phyloP scores from a whole-genome alignment of 2,797 vertebrate genomes.

The Alfaro cultratus region DNA sequence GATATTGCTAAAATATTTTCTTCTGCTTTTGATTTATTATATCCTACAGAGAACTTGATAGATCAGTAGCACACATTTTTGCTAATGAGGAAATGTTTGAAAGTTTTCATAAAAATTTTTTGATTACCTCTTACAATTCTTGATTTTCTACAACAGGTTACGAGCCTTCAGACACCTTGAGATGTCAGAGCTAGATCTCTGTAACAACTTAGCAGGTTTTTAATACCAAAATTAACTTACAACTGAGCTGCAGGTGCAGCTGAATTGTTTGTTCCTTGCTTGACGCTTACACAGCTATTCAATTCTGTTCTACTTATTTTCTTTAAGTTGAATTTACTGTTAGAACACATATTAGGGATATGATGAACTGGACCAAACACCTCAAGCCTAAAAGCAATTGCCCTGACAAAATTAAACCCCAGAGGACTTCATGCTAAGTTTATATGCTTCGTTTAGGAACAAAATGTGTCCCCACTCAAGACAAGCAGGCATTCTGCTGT shows the following conservation, averaged over 20 bases:
- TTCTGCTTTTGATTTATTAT: neutral
- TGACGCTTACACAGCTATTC: constrained; percentile 11
- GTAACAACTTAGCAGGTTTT: constrained; percentile 57
- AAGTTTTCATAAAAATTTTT: neutral
- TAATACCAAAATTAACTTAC: constrained; percentile 25
- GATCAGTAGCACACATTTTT: neutral
- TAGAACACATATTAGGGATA: constrained; percentile 18
- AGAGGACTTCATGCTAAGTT: constrained; percentile 13
- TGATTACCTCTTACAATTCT: constrained; percentile 42
- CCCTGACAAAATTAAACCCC: constrained; percentile 33
- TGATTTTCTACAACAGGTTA: constrained; percentile 22
- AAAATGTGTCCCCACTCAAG: constrained; percentile 12
- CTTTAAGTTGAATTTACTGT: constrained; percentile 18
- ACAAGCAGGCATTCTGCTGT: constrained; percentile 47
- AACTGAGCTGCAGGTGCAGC: constrained; percentile 45
- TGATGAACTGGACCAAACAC: constrained; percentile 32
- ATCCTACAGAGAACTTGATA: neutral
- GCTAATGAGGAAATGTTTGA: neutral
- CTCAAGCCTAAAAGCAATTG: constrained; percentile 5
- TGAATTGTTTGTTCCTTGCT: constrained; percentile 34
- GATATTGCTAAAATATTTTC: neutral
- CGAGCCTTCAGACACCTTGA: constrained; percentile 12
- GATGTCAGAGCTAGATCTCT: constrained; percentile 14
- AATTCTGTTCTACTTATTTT: constrained; percentile 19
- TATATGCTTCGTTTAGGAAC: constrained; percentile 27